Percentiles rank a stretch among this genome's conserved stretches.
These are phyloP conservation scores for Diabrotica balteata DNA, from an alignment of 2,888 invertebrate species.

Conservation along the genomic window DNA sequence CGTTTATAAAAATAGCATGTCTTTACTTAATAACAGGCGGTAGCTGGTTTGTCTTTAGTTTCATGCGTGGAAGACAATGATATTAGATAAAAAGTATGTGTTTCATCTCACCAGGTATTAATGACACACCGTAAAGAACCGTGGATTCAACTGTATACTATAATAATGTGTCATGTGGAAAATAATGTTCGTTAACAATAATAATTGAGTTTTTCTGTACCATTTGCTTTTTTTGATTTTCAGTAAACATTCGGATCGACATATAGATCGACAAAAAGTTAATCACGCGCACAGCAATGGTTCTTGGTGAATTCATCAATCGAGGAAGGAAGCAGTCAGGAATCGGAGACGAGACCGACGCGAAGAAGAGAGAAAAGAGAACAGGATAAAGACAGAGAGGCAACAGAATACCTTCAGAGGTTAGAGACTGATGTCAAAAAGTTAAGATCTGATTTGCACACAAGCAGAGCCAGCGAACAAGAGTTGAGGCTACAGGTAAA, in stretches of 20 bases:
- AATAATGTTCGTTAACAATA: too few relatives aligned
- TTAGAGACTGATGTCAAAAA: slow-evolving; percentile 77
- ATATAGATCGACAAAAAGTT: slow-evolving; percentile 40
- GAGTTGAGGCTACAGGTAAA: slow-evolving; percentile 75
- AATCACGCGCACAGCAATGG: slow-evolving; percentile 55
- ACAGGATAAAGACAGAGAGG: slow-evolving; percentile 61
- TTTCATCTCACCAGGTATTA: too few relatives aligned
- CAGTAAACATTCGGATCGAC: slow-evolving; percentile 42
- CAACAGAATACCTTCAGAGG: slow-evolving; percentile 65
- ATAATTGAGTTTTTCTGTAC: too few relatives aligned
- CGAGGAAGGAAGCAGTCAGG: slow-evolving; percentile 26
- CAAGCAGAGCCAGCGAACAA: slow-evolving; percentile 74
- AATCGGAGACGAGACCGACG: slow-evolving; percentile 37
- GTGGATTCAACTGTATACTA: too few relatives aligned
- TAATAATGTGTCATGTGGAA: too few relatives aligned
- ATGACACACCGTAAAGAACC: too few relatives aligned
- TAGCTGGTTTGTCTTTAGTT: too few relatives aligned
- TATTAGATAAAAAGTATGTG: too few relatives aligned
- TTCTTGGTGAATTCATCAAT: slow-evolving; percentile 44
- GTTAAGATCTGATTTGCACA: slow-evolving; percentile 75
- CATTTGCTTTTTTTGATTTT: neutral
- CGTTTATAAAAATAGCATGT: too few relatives aligned
- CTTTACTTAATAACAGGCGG: too few relatives aligned
- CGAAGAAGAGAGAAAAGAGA: slow-evolving; percentile 57
- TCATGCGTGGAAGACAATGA: too few relatives aligned